phyloP scores from a whole-genome alignment of 2,797 vertebrate species.

The Sparus aurata region DNA sequence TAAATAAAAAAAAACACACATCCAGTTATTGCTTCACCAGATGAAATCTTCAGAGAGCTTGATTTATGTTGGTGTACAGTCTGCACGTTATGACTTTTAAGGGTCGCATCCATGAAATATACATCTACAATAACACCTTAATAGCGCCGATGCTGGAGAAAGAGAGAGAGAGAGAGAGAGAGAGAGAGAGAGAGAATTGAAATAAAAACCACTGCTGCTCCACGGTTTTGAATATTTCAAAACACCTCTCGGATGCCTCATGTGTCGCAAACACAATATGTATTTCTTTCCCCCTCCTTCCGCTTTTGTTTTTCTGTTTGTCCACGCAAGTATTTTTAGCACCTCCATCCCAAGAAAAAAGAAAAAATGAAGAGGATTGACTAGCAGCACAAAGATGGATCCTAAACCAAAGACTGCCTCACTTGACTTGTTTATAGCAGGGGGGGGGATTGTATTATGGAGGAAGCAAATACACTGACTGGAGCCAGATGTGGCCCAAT shows the following conservation, averaged over 20 bases:
- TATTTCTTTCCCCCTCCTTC: slow-evolving; percentile 8
- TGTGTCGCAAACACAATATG: slow-evolving; percentile 8
- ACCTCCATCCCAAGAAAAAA: not conserved
- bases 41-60: slow-evolving; percentile 41
- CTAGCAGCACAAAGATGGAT: slow-evolving; percentile 33
- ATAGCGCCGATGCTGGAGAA: slow-evolving; percentile 22
- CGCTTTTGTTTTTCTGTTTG: slow-evolving; percentile 31
- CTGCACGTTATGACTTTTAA: slow-evolving; percentile 40
- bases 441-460: slow-evolving; percentile 48
- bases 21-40: slow-evolving; percentile 23
- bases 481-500: slow-evolving; percentile 48
- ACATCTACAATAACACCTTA: slow-evolving; percentile 42
- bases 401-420: slow-evolving; percentile 31
- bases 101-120: slow-evolving; percentile 31
- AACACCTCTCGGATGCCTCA: slow-evolving; percentile 17
- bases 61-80: slow-evolving; percentile 42
- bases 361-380: slow-evolving; percentile 10
- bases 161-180: too few relatives aligned
- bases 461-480: slow-evolving; percentile 49
- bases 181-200: not conserved
- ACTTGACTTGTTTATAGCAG: slow-evolving; percentile 51
- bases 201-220: not conserved
- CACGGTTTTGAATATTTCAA: slow-evolving; percentile 31
- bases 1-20: slow-evolving; percentile 8
- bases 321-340: slow-evolving; percentile 59